Conservation (phyloP, 2,797 vertebrate species). For the Eulemur coronatus region DNA sequence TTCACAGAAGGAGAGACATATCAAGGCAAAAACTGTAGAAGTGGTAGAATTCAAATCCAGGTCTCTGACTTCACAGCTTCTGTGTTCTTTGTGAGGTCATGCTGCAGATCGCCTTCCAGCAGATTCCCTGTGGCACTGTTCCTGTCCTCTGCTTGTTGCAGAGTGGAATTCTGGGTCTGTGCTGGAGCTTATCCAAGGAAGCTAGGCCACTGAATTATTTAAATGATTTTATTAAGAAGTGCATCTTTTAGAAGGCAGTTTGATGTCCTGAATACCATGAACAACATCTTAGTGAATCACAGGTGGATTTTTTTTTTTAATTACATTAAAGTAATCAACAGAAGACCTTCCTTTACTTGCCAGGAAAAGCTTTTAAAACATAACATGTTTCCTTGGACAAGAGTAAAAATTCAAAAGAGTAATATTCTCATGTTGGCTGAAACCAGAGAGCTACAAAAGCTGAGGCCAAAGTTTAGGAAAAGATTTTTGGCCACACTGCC, state of each 20-base stretch:
- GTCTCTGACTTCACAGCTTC: background rate
- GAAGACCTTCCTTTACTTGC: slow-evolving; percentile 1
- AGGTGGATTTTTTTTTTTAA: background rate
- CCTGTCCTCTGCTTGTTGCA: background rate
- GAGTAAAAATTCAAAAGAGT: background rate
- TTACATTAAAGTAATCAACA: background rate
- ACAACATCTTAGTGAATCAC: background rate
- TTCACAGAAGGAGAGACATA: background rate
- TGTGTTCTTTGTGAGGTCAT: background rate
- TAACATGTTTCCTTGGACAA: background rate
- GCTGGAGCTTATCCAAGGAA: background rate
- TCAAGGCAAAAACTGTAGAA: background rate
- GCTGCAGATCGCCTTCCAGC: background rate
- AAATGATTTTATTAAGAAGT: background rate
- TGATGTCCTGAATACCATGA: background rate
- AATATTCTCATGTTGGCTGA: background rate
- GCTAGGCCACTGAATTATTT: background rate
- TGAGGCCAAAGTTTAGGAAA: background rate
- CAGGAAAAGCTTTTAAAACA: slow-evolving; percentile 23
- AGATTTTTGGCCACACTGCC: background rate
- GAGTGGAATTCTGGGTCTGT: background rate
- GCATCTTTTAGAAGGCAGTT: background rate
- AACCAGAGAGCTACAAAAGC: background rate
- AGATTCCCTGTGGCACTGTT: too few relatives aligned
- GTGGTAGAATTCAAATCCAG: background rate